Evolutionary conservation across 1,140 invertebrate species (phyloP).

Genomic region (Heliconius hermathena): DNA sequence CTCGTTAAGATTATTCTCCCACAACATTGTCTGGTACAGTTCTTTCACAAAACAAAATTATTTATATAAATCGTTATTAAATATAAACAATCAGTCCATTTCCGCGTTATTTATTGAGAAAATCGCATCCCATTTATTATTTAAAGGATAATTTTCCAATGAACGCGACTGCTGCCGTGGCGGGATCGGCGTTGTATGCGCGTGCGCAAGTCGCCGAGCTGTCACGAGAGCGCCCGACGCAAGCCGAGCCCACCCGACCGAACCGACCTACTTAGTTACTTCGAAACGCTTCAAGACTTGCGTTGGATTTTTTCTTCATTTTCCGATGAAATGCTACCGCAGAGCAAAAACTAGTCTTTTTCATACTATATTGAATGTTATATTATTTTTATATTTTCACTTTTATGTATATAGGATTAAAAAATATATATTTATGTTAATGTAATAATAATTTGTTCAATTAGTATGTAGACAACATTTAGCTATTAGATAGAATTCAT

Average conservation of each 20-base stretch:
- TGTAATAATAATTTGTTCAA: background rate
- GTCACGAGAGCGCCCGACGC: constrained; percentile 58
- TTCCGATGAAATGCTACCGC: constrained; percentile 74
- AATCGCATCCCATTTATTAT: constrained; percentile 60
- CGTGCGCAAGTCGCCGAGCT: constrained; percentile 54
- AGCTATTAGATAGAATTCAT: constrained; percentile 9
- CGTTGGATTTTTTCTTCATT: constrained; percentile 70
- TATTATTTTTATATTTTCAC: constrained; percentile 27
- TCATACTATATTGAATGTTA: constrained; percentile 46
- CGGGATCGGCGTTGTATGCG: constrained; percentile 68
- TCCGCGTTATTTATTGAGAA: constrained; percentile 49
- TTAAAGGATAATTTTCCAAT: constrained; percentile 37
- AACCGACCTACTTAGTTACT: constrained; percentile 73
- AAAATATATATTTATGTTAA: background rate
- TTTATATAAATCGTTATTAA: background rate
- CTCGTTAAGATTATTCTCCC: constrained; percentile 70
- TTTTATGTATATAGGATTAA: constrained; percentile 14
- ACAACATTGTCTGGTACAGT: constrained; percentile 71
- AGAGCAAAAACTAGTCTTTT: constrained; percentile 57
- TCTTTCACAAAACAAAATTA: constrained; percentile 46
- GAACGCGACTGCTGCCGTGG: constrained; percentile 60
- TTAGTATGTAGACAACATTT: background rate
- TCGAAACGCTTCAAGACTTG: constrained; percentile 64
- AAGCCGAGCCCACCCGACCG: constrained; percentile 59
- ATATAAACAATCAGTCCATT: constrained; percentile 63